These are phyloP conservation scores for Cyprinodon diabolis DNA, from an alignment of 2,797 vertebrate genomes.

Conservation along the genomic window DNA sequence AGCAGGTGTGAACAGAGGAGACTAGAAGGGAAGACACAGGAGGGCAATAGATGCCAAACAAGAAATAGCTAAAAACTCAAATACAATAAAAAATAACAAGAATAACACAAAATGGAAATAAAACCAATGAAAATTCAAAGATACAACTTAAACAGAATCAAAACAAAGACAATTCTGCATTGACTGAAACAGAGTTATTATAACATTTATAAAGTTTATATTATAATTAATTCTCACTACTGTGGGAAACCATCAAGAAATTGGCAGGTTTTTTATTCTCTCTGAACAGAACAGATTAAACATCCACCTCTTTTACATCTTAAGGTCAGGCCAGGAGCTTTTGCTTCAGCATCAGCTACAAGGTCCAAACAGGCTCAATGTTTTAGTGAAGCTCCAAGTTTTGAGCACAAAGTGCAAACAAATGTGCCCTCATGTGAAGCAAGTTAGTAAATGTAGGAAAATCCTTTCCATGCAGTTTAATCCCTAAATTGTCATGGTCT, in stretches of 20 bases:
- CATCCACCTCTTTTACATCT: constrained; percentile 62
- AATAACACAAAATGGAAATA: too few relatives aligned
- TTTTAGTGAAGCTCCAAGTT: constrained; percentile 42
- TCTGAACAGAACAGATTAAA: constrained; percentile 43
- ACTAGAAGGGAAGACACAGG: too few relatives aligned
- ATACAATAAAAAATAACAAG: too few relatives aligned
- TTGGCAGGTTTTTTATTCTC: constrained; percentile 15
- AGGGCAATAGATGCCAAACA: too few relatives aligned
- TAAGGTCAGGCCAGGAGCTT: constrained; percentile 50
- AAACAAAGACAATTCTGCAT: constrained; percentile 20
- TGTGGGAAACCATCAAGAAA: constrained; percentile 7
- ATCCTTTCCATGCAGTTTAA: constrained; percentile 49
- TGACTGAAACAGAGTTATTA: constrained; percentile 43
- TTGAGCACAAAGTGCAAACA: constrained; percentile 21
- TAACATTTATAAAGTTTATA: constrained; percentile 34
- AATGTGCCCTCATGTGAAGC: constrained; percentile 29
- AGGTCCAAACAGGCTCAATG: constrained; percentile 53
- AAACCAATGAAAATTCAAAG: too few relatives aligned
- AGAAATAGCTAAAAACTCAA: too few relatives aligned
- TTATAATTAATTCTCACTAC: constrained; percentile 68
- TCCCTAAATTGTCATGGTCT: constrained; percentile 51
- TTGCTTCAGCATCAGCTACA: constrained; percentile 51
- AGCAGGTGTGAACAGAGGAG: too few relatives aligned
- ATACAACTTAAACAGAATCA: too few relatives aligned
- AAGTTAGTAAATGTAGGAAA: constrained; percentile 50